phyloP scores from a whole-genome alignment of 2,113 vertebrate genomes.

The Cynopterus brachyotis region DNA sequence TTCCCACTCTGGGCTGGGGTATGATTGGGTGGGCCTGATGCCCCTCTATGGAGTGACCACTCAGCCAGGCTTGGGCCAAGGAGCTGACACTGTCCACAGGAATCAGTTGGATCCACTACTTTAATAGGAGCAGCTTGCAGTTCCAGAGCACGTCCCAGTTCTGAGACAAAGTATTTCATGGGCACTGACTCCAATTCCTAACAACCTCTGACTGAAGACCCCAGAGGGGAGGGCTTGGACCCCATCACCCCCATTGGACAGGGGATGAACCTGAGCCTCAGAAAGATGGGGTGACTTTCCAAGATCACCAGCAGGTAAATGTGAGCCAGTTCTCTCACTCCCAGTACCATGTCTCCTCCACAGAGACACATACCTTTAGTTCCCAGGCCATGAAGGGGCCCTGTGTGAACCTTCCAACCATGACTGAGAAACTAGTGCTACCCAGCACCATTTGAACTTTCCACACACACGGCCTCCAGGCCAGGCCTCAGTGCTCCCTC shows the following conservation, averaged over 20 bases:
- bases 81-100: neutral
- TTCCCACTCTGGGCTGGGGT: neutral
- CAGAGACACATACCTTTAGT: neutral
- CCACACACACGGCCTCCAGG: neutral
- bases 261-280: neutral
- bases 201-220: neutral
- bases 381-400: neutral
- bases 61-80: neutral
- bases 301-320: neutral
- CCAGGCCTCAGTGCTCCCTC: neutral
- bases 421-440: neutral
- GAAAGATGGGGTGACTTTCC: neutral
- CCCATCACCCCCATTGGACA: neutral
- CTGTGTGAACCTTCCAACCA: neutral
- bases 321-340: neutral
- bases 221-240: neutral
- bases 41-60: neutral
- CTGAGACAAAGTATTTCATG: neutral
- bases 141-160: neutral
- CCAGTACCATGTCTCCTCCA: neutral
- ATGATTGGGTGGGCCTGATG: neutral
- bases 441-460: neutral
- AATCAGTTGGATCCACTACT: neutral
- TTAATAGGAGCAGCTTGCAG: neutral
- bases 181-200: neutral